Conservation (phyloP, 2,113 vertebrate genomes). For the Thamnaconus septentrionalis region DNA sequence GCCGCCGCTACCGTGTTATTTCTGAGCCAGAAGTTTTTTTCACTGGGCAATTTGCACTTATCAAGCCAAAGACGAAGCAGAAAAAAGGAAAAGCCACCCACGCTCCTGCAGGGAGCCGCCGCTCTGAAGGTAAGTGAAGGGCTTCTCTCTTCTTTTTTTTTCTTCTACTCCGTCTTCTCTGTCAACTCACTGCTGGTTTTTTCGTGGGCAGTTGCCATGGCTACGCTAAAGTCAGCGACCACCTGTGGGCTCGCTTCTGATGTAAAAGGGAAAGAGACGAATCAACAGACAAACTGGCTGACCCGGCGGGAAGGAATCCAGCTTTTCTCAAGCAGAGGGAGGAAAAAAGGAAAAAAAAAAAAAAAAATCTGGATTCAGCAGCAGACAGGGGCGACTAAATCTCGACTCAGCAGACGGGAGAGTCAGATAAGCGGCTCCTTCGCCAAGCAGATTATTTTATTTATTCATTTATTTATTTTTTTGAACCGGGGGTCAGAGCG, state of each 20-base stretch:
- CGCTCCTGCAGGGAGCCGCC: constrained; percentile 47
- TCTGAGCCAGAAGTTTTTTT: too few species aligned
- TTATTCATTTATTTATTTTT: not conserved
- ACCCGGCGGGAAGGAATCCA: constrained; percentile 60
- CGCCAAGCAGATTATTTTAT: too few species aligned
- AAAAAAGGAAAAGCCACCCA: constrained; percentile 34
- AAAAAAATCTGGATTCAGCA: constrained; percentile 49
- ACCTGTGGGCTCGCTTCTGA: constrained; percentile 71
- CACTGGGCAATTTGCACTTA: constrained; percentile 31
- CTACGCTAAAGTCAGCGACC: constrained; percentile 65
- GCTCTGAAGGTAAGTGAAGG: constrained; percentile 56
- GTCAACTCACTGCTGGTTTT: constrained; percentile 29
- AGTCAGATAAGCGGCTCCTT: too few species aligned
- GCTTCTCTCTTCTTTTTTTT: constrained; percentile 26
- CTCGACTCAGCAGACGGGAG: constrained; percentile 22
- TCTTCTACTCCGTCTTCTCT: constrained; percentile 22
- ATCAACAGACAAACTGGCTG: constrained; percentile 58
- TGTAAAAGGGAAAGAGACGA: constrained; percentile 40
- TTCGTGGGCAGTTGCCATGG: constrained; percentile 68
- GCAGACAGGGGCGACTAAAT: constrained; percentile 9
- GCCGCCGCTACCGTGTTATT: too few species aligned
- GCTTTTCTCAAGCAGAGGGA: constrained; percentile 37
- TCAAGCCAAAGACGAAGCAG: constrained; percentile 29
- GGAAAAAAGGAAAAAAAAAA: not conserved
- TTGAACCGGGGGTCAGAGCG: constrained; percentile 48